Percentiles rank a stretch among this genome's conserved stretches.
These are phyloP conservation scores for Paraescarpia echinospica DNA, from an alignment of 1,140 invertebrate species.

Conservation along the genomic window DNA sequence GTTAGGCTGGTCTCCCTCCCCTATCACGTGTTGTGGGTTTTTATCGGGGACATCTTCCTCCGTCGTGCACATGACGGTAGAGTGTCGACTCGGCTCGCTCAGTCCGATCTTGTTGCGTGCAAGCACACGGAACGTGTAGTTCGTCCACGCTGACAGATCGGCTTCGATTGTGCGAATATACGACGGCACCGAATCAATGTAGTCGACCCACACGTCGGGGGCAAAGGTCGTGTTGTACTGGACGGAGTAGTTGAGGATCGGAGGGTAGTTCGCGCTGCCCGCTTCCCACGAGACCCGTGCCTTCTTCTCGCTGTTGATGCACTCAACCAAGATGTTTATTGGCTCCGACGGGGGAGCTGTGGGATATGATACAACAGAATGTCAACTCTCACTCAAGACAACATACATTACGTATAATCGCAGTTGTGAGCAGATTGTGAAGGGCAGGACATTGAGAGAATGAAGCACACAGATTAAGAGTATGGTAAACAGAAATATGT, in stretches of 20 bases:
- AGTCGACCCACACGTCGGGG: slow-evolving; percentile 84
- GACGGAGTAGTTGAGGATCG: slow-evolving; percentile 87
- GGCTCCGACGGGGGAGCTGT: not conserved
- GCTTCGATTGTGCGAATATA: slow-evolving; percentile 25
- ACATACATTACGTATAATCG: too few species aligned
- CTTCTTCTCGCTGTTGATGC: slow-evolving; percentile 62
- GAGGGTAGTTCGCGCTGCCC: slow-evolving; percentile 89
- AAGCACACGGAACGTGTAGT: slow-evolving; percentile 93
- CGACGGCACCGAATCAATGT: slow-evolving; percentile 34
- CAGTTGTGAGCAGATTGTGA: too few species aligned
- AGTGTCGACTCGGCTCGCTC: slow-evolving; percentile 81
- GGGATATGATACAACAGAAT: not conserved
- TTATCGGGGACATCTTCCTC: slow-evolving; percentile 85
- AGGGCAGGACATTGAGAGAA: too few species aligned
- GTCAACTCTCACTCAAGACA: too few species aligned
- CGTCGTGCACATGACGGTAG: slow-evolving; percentile 78
- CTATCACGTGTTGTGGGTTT: slow-evolving; percentile 93
- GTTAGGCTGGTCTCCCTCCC: slow-evolving; percentile 80
- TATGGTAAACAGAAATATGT: not conserved
- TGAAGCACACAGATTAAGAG: not conserved
- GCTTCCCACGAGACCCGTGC: slow-evolving; percentile 78
- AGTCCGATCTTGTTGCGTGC: slow-evolving; percentile 91
- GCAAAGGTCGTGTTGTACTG: slow-evolving; percentile 94
- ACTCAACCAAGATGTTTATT: slow-evolving; percentile 14
- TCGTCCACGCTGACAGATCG: slow-evolving; percentile 83